Base-by-base conservation (phyloP, 2,797 vertebrate genomes). In the Enteromius unitaeniatus region DNA sequence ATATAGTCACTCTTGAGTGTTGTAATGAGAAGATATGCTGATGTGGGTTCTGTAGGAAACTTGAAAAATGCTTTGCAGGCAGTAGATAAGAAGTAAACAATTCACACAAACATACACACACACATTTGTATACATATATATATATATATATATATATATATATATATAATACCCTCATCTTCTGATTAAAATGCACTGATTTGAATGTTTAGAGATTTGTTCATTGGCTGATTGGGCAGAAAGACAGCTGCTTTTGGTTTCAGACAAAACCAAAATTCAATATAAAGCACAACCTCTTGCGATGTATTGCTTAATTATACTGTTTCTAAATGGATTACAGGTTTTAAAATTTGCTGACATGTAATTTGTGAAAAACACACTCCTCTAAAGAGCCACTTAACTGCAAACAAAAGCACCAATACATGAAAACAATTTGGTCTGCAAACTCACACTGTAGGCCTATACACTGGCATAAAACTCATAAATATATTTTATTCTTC, bases 331-430 rank as follows among this genome's bases (percentile, higher is more conserved):
- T 26, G 23, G 34, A 78, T 78, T 28, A 28, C 75, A 78, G 34
- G 14, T 62, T 62, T 77, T 62, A 28, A 77, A n/a, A 60, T 77
- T 77, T 26, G n/a, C 55, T 26, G 55, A 77, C 51, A 58, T 45
- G 75, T 77, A 26, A n/a, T 69, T 69, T 69, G 67, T 45, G 67
- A 31, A 78, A 65, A 78, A 34, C 60, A 34, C 42, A 31, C 76
- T 78, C 10, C 55, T 62, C 79, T 40, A 74, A 65, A 34, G 17
- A 45, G 51, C 73, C 60, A 81, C 69, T 78, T 9, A 55, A 26
- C 6, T 4, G 4, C 65, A 78, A 81, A 49, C 49, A 51, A 45
- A 37, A 53, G 53, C 60, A 34, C 40, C 58, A 78, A 64, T 28
- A 64, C 17, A 45, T 26, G 31, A 34, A 40, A 51, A 67, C 6